phyloP scores from a whole-genome alignment of 2,888 invertebrate genomes.

The Tetanocera ferruginea region DNA sequence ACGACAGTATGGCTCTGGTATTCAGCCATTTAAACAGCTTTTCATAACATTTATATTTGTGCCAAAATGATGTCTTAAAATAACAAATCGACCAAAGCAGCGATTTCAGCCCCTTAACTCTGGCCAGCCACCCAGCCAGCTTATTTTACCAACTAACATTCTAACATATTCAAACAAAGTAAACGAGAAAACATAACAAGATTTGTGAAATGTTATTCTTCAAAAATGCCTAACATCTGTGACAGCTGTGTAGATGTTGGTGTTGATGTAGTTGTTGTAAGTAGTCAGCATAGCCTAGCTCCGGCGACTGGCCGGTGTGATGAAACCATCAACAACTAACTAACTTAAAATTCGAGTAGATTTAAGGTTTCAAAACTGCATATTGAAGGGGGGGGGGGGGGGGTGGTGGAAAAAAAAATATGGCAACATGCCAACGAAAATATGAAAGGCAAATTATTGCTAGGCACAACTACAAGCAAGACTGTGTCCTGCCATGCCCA shows the following conservation, averaged over 20 bases:
- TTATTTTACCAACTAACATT: not conserved
- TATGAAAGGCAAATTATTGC: not conserved
- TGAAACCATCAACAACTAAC: not conserved
- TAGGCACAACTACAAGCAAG: not conserved
- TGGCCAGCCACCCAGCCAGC: too few species aligned
- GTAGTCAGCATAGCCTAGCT: too few species aligned
- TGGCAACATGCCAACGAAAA: not conserved
- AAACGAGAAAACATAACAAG: not conserved
- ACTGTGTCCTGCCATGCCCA: too few species aligned
- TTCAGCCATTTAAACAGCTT: slow-evolving; percentile 3
- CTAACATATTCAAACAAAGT: not conserved
- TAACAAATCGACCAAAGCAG: too few species aligned
- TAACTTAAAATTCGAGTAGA: not conserved
- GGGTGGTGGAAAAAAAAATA: too few species aligned
- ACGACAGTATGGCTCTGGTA: too few species aligned
- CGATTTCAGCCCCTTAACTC: not conserved
- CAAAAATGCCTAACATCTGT: not conserved
- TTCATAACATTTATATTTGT: slow-evolving; percentile 10
- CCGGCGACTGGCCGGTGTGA: too few species aligned
- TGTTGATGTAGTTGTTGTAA: too few species aligned
- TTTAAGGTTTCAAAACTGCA: not conserved
- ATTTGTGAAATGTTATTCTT: not conserved
- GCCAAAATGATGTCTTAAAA: not conserved
- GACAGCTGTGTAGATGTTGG: not conserved
- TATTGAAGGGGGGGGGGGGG: too few species aligned